These are phyloP conservation scores for Callorhinus ursinus DNA, from an alignment of 2,113 vertebrate genomes.

Conservation along the genomic window DNA sequence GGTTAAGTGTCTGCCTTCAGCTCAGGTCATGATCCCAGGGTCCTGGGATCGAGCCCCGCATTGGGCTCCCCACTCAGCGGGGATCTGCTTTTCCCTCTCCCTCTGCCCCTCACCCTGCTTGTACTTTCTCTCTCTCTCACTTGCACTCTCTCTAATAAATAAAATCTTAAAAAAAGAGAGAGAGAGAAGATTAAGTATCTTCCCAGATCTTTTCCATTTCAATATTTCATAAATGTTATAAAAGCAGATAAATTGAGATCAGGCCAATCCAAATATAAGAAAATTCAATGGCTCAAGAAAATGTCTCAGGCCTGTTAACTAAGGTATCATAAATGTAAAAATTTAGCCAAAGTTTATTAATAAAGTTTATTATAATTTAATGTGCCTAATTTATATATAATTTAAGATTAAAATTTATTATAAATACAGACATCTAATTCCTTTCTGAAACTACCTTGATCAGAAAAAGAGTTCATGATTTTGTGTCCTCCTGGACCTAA, in stretches of 20 bases:
- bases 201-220: constrained; percentile 26
- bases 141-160: too few relatives aligned
- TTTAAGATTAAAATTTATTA: neutral
- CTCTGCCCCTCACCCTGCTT: too few relatives aligned
- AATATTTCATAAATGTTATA: constrained; percentile 38
- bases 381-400: neutral
- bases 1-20: too few relatives aligned
- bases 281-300: constrained; percentile 38
- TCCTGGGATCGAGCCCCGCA: too few relatives aligned
- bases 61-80: too few relatives aligned
- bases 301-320: neutral
- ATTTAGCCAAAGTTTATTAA: constrained; percentile 21
- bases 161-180: too few relatives aligned
- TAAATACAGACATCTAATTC: constrained; percentile 4
- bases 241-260: neutral
- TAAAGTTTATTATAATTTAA: neutral
- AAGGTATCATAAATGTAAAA: neutral
- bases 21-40: too few relatives aligned
- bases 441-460: constrained; percentile 34
- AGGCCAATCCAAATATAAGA: neutral
- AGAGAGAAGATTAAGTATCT: constrained; percentile 40
- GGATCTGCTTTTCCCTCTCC: too few relatives aligned
- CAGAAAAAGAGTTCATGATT: constrained; percentile 34
- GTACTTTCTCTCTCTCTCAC: too few relatives aligned
- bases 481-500: neutral